These are phyloP conservation scores for Catajapyx aquilonaris DNA, from an alignment of 1,140 invertebrate genomes.

Conservation along the genomic window DNA sequence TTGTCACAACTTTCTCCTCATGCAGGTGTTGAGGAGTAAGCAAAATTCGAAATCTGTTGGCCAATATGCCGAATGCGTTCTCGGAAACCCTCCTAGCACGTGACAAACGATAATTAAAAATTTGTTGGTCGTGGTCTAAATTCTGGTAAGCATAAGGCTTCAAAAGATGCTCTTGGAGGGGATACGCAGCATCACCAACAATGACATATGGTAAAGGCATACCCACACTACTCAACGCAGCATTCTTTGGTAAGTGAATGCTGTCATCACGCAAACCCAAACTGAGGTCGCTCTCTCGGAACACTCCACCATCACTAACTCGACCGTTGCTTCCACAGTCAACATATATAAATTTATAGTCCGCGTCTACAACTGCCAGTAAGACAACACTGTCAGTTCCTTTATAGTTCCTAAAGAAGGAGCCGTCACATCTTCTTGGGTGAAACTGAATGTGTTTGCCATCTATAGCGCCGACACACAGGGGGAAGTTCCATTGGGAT, in stretches of 20 bases:
- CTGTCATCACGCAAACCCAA: conserved; percentile 12
- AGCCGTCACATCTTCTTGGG: conserved; percentile 6
- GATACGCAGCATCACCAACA: conserved; percentile 11
- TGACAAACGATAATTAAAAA: conserved; percentile 5
- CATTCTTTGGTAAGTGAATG: conserved; percentile 12
- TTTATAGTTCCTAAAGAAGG: conserved; percentile 15
- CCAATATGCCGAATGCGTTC: conserved; percentile 8
- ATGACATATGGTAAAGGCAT: conserved; percentile 6
- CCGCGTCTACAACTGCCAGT: conserved; percentile 11
- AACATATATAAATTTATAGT: conserved; percentile 12
- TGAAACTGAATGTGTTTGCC: conserved; percentile 16
- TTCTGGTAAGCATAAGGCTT: conserved; percentile 7
- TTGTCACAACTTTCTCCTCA: conserved; percentile 12
- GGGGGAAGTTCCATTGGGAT: conserved; percentile 16
- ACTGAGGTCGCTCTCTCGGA: conserved; percentile 7
- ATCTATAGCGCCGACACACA: conserved; percentile 16
- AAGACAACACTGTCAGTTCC: conserved; percentile 13
- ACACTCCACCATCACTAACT: conserved; percentile 13
- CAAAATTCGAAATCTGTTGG: conserved; percentile 7
- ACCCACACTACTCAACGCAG: conserved; percentile 6
- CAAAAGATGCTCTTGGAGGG: conserved; percentile 7
- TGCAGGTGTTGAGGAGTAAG: conserved; percentile 2
- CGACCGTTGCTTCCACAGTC: conserved; percentile 13
- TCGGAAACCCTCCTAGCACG: conserved; percentile 4
- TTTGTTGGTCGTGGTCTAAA: not conserved